Evolutionary conservation across 2,888 invertebrate species (phyloP).

Genomic region (Podabrus alpinus): DNA sequence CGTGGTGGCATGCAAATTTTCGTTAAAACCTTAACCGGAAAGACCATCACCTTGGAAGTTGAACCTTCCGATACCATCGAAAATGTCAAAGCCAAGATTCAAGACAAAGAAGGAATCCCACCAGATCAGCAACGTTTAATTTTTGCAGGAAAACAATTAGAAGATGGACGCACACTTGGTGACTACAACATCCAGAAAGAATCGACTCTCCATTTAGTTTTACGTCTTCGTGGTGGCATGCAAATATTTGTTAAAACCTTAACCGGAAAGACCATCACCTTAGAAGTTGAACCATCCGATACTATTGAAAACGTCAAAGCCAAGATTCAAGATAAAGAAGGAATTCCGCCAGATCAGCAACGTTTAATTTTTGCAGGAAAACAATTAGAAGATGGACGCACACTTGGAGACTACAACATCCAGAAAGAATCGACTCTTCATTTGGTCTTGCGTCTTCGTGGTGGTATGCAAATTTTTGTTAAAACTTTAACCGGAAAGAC

Average conservation of each 20-base stretch:
- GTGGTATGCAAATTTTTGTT: background rate
- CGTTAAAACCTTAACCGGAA: background rate
- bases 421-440: background rate
- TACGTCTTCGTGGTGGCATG: background rate
- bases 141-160: background rate
- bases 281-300: background rate
- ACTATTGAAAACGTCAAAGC: background rate
- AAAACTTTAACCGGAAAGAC: background rate
- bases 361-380: background rate
- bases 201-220: background rate
- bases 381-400: background rate
- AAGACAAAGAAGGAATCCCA: background rate
- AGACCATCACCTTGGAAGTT: background rate
- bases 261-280: background rate
- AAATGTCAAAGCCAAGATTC: background rate
- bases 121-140: background rate
- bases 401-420: background rate
- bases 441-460: background rate
- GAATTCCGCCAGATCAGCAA: background rate
- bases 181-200: background rate
- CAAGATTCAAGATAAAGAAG: background rate
- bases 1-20: background rate
- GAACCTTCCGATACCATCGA: background rate
- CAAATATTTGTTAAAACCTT: background rate
- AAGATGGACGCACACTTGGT: background rate